Conservation (phyloP, 2,113 vertebrate species). For the Perognathus longimembris region DNA sequence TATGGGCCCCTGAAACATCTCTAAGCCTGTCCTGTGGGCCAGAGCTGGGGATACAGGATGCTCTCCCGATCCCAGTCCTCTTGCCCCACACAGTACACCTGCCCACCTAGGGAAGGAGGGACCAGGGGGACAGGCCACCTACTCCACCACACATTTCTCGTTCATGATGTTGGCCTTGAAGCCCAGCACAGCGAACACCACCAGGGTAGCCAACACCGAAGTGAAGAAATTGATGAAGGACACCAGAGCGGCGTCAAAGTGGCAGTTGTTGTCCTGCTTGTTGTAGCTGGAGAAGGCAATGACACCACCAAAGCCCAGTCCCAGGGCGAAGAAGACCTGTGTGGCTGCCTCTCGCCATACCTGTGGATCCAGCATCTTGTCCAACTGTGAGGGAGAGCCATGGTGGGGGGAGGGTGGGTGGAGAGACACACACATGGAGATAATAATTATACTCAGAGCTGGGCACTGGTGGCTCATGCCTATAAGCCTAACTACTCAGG, state of each 20-base stretch:
- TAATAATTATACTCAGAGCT: neutral
- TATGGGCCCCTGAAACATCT: neutral
- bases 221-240: conserved; percentile 98
- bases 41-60: neutral
- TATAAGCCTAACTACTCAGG: too few relatives aligned
- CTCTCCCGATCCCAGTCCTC: neutral
- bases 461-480: too few relatives aligned
- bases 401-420: too few relatives aligned
- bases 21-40: neutral
- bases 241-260: conserved; percentile 96
- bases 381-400: conserved; percentile 88
- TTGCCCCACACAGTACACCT: neutral
- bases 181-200: conserved; percentile 98
- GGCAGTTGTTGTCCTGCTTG: conserved; percentile 99
- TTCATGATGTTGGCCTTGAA: conserved; percentile 99
- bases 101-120: neutral
- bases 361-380: conserved; percentile 99
- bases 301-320: conserved; percentile 97
- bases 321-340: conserved; percentile 97
- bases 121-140: conserved; percentile 81
- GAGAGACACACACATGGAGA: conserved; percentile 39
- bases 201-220: conserved; percentile 96
- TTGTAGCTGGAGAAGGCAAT: conserved; percentile 99
- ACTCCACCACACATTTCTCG: conserved; percentile 98
- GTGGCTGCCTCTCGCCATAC: conserved; percentile 99